Evolutionary conservation across 2,113 vertebrate genomes (phyloP).

Genomic region (Peromyscus leucopus): DNA sequence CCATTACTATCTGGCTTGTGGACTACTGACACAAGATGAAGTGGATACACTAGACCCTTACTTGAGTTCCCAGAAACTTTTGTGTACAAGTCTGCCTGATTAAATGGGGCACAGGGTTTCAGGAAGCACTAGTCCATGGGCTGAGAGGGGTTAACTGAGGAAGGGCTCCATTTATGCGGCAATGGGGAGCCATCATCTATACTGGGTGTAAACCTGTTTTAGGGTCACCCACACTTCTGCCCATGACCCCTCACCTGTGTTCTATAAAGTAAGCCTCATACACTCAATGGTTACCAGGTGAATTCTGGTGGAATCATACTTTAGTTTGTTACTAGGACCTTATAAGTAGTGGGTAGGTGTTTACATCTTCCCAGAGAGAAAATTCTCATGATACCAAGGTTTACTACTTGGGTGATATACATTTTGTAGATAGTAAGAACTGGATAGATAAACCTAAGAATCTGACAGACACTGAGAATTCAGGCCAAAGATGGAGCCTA

Average conservation of each 20-base stretch:
- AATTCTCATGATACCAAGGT: background rate
- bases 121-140: background rate
- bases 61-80: background rate
- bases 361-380: background rate
- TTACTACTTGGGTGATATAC: background rate
- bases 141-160: background rate
- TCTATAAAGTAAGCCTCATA: background rate
- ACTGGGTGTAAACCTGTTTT: background rate
- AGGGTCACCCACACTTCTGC: background rate
- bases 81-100: background rate
- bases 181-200: background rate
- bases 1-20: background rate
- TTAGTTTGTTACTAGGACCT: background rate
- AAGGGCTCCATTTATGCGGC: background rate
- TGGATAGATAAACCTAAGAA: background rate
- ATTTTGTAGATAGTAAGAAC: background rate
- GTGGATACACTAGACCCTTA: background rate
- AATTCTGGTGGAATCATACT: background rate
- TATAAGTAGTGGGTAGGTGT: background rate
- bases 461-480: background rate
- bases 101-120: background rate
- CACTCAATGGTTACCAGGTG: background rate
- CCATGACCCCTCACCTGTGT: background rate
- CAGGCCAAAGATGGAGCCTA: background rate
- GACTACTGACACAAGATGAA: background rate